A percentile compares a stretch with the other conserved stretches of the same genome.
Evolutionary conservation across 2,797 vertebrate genomes (phyloP).

Genomic region (Falco rusticolus): DNA sequence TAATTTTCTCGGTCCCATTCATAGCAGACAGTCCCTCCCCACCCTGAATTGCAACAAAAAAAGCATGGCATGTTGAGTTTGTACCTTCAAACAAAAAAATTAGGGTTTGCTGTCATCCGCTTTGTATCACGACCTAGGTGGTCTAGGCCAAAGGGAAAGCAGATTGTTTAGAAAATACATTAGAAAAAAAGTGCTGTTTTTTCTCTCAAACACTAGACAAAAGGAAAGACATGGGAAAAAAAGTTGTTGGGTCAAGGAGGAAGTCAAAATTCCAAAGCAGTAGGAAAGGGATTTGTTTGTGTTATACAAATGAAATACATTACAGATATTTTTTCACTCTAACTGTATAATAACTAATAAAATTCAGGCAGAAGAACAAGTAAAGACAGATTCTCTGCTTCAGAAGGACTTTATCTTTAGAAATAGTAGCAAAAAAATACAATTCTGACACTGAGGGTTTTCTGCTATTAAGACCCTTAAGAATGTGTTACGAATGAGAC

Average conservation of each 20-base stretch:
- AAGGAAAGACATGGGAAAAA: background rate
- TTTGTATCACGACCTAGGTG: background rate
- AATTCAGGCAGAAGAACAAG: background rate
- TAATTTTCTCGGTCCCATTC: background rate
- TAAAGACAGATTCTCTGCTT: background rate
- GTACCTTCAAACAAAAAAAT: background rate
- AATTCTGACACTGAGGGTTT: background rate
- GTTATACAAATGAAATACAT: background rate
- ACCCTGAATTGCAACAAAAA: background rate
- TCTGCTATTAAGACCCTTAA: background rate
- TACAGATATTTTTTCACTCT: too few relatives aligned
- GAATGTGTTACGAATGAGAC: background rate
- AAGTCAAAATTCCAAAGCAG: background rate
- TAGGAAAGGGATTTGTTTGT: background rate
- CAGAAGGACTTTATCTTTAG: background rate
- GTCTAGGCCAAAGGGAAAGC: background rate
- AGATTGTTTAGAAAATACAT: background rate
- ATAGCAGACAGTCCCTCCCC: background rate
- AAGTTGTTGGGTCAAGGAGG: background rate
- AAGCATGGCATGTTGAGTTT: background rate
- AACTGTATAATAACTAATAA: background rate
- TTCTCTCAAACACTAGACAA: background rate
- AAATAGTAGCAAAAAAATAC: background rate
- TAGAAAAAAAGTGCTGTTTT: background rate
- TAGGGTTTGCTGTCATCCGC: background rate